Percentiles rank a stretch among this genome's conserved stretches.
phyloP scores from a whole-genome alignment of 1,140 invertebrate species.

The Steinernema khuongi region DNA sequence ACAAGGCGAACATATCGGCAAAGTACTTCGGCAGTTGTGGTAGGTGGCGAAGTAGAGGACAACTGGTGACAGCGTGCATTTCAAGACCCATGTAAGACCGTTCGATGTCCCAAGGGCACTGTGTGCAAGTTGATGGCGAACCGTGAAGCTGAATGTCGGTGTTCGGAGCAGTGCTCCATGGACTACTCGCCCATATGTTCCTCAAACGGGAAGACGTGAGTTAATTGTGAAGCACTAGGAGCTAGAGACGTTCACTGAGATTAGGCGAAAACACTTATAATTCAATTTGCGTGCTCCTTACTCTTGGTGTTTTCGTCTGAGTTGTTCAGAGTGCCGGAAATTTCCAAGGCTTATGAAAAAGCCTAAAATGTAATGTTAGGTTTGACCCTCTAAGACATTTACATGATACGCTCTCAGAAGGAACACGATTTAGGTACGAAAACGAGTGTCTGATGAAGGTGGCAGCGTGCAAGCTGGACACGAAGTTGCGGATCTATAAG shows the following conservation, averaged over 20 bases:
- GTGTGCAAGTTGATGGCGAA: constrained; percentile 76
- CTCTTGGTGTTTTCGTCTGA: too few relatives aligned
- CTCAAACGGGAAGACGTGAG: constrained; percentile 64
- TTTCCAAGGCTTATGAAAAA: too few relatives aligned
- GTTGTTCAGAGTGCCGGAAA: too few relatives aligned
- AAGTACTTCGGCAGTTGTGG: constrained; percentile 82
- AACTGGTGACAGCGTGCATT: neutral
- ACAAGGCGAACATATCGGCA: constrained; percentile 72
- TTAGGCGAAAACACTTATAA: too few relatives aligned
- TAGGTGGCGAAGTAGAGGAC: constrained; percentile 60
- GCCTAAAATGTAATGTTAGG: too few relatives aligned
- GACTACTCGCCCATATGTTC: constrained; percentile 78
- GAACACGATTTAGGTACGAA: constrained; percentile 73
- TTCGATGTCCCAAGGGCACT: constrained; percentile 73
- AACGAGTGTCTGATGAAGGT: constrained; percentile 75
- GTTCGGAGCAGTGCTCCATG: constrained; percentile 72
- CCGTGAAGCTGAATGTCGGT: constrained; percentile 72
- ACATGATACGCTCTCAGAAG: neutral
- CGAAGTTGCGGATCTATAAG: constrained; percentile 72
- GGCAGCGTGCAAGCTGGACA: constrained; percentile 71
- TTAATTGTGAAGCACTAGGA: too few relatives aligned
- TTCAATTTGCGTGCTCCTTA: too few relatives aligned
- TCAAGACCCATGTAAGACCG: constrained; percentile 73
- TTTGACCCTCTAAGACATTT: neutral
- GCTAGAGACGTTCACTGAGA: too few relatives aligned